phyloP scores from a whole-genome alignment of 2,888 invertebrate species.

The Platerodrilus igneus region DNA sequence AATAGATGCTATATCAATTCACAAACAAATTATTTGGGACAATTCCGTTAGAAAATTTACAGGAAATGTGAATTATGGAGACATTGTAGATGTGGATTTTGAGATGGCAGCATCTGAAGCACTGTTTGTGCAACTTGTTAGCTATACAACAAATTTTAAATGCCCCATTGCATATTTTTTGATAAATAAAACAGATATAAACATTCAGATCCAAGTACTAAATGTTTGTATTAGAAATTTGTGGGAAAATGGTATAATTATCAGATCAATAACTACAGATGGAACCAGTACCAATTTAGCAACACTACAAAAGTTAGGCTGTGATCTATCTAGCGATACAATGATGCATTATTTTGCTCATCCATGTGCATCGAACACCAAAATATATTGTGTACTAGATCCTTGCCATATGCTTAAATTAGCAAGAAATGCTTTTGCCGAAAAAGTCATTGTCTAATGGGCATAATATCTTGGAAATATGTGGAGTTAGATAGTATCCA shows the following conservation, averaged over 20 bases:
- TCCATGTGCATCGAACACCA: constrained; percentile 1
- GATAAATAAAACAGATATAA: constrained; percentile 14
- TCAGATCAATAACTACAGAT: constrained; percentile 17
- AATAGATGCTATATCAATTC: constrained; percentile 9
- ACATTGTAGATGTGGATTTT: constrained; percentile 8
- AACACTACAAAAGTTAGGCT: constrained; percentile 9
- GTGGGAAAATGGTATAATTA: constrained; percentile 12
- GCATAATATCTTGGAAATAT: background rate
- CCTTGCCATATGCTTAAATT: constrained; percentile 9
- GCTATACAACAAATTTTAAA: constrained; percentile 16
- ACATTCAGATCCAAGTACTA: constrained; percentile 17
- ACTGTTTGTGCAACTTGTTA: constrained; percentile 18
- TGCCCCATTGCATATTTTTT: constrained; percentile 17
- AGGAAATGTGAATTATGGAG: constrained; percentile 17
- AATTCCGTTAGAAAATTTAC: constrained; percentile 9
- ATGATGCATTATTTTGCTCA: constrained; percentile 8
- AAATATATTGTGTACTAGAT: constrained; percentile 7
- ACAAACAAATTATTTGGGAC: constrained; percentile 10
- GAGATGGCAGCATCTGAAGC: constrained; percentile 17
- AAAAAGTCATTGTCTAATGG: background rate
- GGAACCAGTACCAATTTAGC: constrained; percentile 13
- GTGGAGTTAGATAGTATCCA: background rate
- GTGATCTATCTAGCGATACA: constrained; percentile 2
- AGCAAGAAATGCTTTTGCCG: constrained; percentile 6
- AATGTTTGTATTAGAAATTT: constrained; percentile 11